Percentiles rank a stretch among this genome's conserved stretches.
These are phyloP conservation scores for Bos javanicus DNA, from an alignment of 2,113 vertebrate species.

Conservation along the genomic window DNA sequence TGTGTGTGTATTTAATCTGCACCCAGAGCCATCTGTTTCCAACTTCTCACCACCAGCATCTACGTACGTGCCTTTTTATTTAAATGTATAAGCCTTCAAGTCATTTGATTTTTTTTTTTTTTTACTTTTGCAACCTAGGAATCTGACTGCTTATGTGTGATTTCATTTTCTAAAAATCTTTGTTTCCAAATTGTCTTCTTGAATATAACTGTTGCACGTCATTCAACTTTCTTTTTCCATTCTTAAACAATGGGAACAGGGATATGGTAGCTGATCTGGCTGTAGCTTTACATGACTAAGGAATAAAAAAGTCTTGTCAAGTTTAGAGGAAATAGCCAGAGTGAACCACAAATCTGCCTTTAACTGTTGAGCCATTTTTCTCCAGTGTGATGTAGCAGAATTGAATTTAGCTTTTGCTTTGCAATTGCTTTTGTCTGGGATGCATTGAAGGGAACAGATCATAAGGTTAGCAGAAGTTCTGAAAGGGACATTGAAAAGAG, in stretches of 20 bases:
- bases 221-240: background rate
- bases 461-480: background rate
- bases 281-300: background rate
- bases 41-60: background rate
- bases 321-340: slow-evolving; percentile 11
- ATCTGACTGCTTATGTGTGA: background rate
- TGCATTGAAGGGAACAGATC: background rate
- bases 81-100: background rate
- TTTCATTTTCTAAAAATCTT: background rate
- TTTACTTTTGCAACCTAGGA: background rate
- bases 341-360: background rate
- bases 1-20: background rate
- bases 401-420: background rate
- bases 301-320: background rate
- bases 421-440: background rate
- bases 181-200: background rate
- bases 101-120: background rate
- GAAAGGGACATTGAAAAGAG: background rate
- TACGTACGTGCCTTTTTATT: background rate
- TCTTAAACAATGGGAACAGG: background rate
- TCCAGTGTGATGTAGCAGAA: background rate
- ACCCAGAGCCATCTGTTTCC: background rate
- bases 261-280: background rate
- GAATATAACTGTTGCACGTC: background rate
- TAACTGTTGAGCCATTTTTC: background rate